phyloP scores from a whole-genome alignment of 2,113 vertebrate species.

The Gorsachius goisagi region DNA sequence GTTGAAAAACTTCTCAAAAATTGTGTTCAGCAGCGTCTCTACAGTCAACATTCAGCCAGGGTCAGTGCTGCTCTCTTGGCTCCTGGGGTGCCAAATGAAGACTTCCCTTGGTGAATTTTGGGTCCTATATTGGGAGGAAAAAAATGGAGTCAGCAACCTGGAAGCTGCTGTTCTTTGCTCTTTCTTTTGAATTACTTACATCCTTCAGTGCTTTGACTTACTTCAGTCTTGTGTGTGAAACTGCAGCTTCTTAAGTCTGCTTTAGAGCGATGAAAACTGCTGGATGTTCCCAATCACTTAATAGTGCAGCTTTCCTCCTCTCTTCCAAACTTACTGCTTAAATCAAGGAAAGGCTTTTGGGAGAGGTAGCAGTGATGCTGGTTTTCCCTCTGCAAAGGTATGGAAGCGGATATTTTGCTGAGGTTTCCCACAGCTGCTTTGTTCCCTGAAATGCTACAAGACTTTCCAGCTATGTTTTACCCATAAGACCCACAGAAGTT shows the following conservation, averaged over 20 bases:
- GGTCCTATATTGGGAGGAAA: background rate
- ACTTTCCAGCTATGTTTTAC: background rate
- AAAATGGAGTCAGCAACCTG: background rate
- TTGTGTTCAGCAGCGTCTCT: background rate
- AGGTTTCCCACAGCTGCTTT: background rate
- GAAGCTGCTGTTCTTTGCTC: background rate
- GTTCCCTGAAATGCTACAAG: background rate
- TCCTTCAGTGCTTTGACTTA: background rate
- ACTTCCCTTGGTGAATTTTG: background rate
- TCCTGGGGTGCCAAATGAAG: background rate
- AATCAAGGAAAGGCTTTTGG: background rate
- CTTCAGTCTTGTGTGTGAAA: background rate
- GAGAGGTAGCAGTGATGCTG: background rate
- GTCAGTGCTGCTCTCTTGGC: background rate
- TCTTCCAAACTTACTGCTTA: background rate
- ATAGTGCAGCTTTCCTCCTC: background rate
- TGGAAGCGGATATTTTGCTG: background rate
- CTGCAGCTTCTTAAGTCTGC: background rate
- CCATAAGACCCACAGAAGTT: background rate
- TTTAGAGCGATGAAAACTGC: background rate
- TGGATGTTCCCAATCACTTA: background rate
- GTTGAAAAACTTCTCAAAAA: background rate
- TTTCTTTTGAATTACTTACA: background rate
- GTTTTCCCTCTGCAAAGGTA: background rate
- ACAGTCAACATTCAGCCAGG: background rate